These are phyloP conservation scores for Thalassophryne amazonica DNA, from an alignment of 2,797 vertebrate species.

Conservation along the genomic window DNA sequence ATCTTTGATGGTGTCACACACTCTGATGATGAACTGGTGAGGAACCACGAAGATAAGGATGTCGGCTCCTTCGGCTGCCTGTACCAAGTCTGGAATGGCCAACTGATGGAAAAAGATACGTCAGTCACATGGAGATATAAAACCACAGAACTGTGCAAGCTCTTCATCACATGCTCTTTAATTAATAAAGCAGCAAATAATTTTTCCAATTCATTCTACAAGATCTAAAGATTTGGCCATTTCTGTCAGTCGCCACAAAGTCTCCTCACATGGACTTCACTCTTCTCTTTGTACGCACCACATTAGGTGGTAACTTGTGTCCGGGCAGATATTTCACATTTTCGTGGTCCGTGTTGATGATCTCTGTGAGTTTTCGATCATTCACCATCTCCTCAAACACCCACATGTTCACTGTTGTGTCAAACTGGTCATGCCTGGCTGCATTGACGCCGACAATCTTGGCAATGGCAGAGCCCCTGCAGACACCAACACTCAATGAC, in stretches of 20 bases:
- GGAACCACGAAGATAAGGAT: conserved; percentile 95
- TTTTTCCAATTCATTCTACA: too few species aligned
- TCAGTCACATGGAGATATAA: not conserved
- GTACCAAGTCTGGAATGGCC: conserved; percentile 88
- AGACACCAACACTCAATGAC: not conserved
- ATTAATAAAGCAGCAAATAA: too few species aligned
- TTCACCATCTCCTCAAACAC: conserved; percentile 91
- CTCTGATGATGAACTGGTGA: conserved; percentile 89
- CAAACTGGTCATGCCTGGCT: conserved; percentile 80
- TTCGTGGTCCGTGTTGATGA: conserved; percentile 95
- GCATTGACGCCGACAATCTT: conserved; percentile 91
- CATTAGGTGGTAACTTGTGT: conserved; percentile 92
- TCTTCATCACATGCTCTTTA: too few species aligned
- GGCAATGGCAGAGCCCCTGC: conserved; percentile 96
- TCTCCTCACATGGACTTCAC: too few species aligned
- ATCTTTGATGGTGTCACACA: conserved; percentile 92
- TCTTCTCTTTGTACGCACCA: conserved; percentile 80
- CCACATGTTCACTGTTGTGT: conserved; percentile 91
- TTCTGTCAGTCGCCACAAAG: too few species aligned
- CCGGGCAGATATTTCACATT: conserved; percentile 95
- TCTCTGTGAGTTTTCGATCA: conserved; percentile 88
- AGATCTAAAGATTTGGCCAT: too few species aligned
- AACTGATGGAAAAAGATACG: conserved; percentile 67
- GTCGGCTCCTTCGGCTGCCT: conserved; percentile 85
- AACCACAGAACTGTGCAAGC: too few species aligned